phyloP scores from a whole-genome alignment of 2,888 invertebrate species.

The Harpagoxenus sublaevis region DNA sequence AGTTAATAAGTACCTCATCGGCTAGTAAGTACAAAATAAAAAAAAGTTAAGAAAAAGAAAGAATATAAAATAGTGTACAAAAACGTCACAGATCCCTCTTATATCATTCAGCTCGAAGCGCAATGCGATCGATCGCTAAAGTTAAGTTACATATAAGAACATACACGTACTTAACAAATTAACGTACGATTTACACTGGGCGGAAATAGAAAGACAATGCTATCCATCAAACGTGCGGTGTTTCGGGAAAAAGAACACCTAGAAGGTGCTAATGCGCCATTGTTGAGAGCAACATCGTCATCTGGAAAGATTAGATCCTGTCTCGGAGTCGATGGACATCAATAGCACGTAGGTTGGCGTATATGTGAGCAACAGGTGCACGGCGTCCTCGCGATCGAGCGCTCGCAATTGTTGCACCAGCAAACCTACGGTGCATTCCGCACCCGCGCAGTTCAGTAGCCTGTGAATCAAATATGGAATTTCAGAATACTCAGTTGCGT shows the following conservation, averaged over 20 bases:
- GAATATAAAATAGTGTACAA: not conserved
- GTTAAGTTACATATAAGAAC: slow-evolving; percentile 63
- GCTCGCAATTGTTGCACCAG: slow-evolving; percentile 83
- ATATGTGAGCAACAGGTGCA: slow-evolving; percentile 82
- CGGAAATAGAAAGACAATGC: slow-evolving; percentile 69
- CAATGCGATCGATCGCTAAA: slow-evolving; percentile 28
- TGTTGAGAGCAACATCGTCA: slow-evolving; percentile 83
- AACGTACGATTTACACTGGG: slow-evolving; percentile 70
- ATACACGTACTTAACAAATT: slow-evolving; percentile 59
- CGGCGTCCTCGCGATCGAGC: slow-evolving; percentile 84
- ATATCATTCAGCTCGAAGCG: slow-evolving; percentile 30
- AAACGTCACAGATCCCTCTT: not conserved
- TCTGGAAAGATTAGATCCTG: slow-evolving; percentile 85
- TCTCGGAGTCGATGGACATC: slow-evolving; percentile 82
- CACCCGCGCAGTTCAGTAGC: slow-evolving; percentile 82
- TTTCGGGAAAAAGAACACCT: slow-evolving; percentile 55
- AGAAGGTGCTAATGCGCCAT: slow-evolving; percentile 81
- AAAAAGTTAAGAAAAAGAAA: not conserved
- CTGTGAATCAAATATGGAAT: slow-evolving; percentile 67
- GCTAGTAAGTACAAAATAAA: slow-evolving; percentile 34
- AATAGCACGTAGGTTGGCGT: slow-evolving; percentile 83
- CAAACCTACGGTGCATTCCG: slow-evolving; percentile 82
- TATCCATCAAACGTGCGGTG: slow-evolving; percentile 62
- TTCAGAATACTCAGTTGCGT: not conserved
- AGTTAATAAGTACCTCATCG: slow-evolving; percentile 5